A percentile compares a stretch with the other conserved stretches of the same genome.
Conservation (phyloP, 2,888 invertebrate species). For the Ectobius pallidus region DNA sequence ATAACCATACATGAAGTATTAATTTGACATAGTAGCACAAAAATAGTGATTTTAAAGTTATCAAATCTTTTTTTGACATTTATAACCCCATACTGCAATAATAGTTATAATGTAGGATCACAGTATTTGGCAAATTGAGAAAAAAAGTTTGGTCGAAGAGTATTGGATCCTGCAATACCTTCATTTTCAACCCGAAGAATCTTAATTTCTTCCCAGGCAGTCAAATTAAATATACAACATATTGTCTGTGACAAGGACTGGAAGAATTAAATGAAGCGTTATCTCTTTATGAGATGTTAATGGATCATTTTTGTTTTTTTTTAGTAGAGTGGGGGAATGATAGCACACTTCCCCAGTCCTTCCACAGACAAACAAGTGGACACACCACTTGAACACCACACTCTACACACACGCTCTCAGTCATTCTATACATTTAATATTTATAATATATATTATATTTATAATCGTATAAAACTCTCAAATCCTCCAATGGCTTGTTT, state of each 20-base stretch:
- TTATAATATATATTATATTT: conserved; percentile 42
- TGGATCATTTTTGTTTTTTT: conserved; percentile 26
- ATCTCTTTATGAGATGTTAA: conserved; percentile 31
- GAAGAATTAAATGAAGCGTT: conserved; percentile 36
- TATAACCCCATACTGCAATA: conserved; percentile 8
- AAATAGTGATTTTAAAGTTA: background rate
- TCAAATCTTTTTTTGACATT: background rate
- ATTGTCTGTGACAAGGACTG: conserved; percentile 30
- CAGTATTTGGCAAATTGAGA: conserved; percentile 25
- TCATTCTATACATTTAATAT: conserved; percentile 36
- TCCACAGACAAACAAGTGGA: conserved; percentile 26
- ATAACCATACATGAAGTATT: conserved; percentile 34
- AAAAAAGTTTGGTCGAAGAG: conserved; percentile 7
- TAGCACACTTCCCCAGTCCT: conserved; percentile 33
- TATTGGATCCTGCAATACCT: conserved; percentile 26
- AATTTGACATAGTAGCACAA: conserved; percentile 25
- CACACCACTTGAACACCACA: conserved; percentile 24
- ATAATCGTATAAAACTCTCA: conserved; percentile 40
- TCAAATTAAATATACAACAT: conserved; percentile 40
- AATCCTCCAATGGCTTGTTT: conserved; percentile 44
- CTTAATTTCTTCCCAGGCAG: conserved; percentile 3
- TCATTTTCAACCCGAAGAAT: conserved; percentile 3
- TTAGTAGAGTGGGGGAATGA: conserved; percentile 31
- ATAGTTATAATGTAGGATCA: conserved; percentile 1
- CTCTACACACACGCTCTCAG: conserved; percentile 11